A percentile compares a stretch with the other conserved stretches of the same genome.
Conservation (phyloP, 2,113 vertebrate species). For the Gallinago paraguaiae region DNA sequence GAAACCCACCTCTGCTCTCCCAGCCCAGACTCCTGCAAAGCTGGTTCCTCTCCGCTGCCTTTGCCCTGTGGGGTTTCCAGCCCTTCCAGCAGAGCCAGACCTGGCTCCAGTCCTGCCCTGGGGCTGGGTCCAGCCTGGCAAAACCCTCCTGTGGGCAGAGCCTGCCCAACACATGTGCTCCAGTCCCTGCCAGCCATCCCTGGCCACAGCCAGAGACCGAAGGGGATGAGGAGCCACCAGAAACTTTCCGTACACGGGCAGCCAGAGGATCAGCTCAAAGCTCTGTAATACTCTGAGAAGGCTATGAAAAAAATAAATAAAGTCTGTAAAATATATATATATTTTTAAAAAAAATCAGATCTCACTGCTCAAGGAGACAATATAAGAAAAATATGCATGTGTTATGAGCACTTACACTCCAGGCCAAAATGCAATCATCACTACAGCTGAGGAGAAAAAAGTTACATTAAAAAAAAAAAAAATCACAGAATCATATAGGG, state of each 20-base stretch:
- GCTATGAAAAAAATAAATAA: neutral
- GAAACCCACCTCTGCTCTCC: neutral
- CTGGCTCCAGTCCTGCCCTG: neutral
- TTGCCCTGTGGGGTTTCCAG: neutral
- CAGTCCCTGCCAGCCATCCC: neutral
- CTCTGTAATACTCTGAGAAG: neutral
- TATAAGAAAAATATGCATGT: too few relatives aligned
- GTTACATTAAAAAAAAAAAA: too few relatives aligned
- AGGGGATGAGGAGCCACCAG: neutral
- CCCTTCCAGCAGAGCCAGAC: neutral
- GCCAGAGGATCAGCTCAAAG: neutral
- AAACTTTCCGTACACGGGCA: neutral
- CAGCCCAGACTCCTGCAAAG: neutral
- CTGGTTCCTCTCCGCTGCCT: neutral
- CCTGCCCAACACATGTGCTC: neutral
- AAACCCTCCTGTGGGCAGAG: neutral
- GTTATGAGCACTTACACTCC: too few relatives aligned
- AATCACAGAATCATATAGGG: too few relatives aligned
- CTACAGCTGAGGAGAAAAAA: too few relatives aligned
- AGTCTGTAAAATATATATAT: neutral
- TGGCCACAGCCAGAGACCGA: neutral
- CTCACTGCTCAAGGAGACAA: too few relatives aligned
- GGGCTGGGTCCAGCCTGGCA: neutral
- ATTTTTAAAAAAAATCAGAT: too few relatives aligned
- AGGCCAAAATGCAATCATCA: too few relatives aligned